A percentile compares a stretch with the other conserved stretches of the same genome.
Evolutionary conservation across 2,888 invertebrate genomes (phyloP).

Genomic region (Vesta saturnalis): DNA sequence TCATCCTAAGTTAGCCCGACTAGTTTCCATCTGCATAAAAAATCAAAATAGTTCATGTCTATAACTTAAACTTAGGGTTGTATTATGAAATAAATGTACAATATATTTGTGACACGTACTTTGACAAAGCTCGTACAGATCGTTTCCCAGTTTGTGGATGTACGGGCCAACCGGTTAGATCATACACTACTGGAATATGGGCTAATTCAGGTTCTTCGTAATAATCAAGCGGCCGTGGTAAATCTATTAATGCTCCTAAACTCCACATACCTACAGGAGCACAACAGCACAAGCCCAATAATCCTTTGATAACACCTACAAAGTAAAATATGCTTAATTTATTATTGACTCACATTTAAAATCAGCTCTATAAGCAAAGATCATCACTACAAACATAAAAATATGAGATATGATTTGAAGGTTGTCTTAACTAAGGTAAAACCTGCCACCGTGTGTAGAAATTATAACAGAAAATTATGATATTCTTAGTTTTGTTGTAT

Average conservation of each 20-base stretch:
- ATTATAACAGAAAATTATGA: no score
- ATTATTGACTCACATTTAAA: background rate
- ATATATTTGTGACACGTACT: conserved; percentile 51
- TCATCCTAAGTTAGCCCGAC: no score
- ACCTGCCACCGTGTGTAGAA: no score
- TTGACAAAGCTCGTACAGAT: conserved; percentile 58
- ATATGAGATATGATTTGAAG: no score
- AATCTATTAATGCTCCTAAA: conserved; percentile 46
- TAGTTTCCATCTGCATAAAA: no score
- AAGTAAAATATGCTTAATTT: conserved; percentile 3
- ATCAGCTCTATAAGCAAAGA: no score
- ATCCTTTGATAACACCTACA: conserved; percentile 43
- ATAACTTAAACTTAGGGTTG: background rate
- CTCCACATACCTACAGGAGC: conserved; percentile 50
- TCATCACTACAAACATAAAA: no score
- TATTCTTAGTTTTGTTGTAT: no score
- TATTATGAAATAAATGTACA: no score
- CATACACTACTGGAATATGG: conserved; percentile 53
- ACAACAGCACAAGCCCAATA: conserved; percentile 40
- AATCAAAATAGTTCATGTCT: no score
- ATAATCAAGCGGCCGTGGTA: conserved; percentile 47
- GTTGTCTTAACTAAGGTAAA: no score
- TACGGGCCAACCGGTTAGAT: conserved; percentile 55
- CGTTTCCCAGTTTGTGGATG: conserved; percentile 57
- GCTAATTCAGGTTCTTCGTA: conserved; percentile 56